Percentiles rank a stretch among this genome's conserved stretches.
Evolutionary conservation across 2,113 vertebrate species (phyloP).

Genomic region (Isurus oxyrinchus): DNA sequence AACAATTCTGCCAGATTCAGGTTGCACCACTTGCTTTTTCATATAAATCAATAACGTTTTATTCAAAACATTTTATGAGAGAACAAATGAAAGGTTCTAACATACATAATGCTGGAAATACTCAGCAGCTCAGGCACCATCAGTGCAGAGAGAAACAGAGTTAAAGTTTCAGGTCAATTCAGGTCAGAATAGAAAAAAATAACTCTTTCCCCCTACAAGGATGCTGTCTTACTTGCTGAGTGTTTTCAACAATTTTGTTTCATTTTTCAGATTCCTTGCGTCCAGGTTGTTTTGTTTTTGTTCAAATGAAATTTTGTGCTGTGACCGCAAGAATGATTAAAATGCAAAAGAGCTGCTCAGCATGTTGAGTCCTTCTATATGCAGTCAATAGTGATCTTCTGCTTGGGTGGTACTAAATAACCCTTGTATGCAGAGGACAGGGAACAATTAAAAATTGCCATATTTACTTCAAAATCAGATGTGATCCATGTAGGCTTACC

Average conservation of each 20-base stretch:
- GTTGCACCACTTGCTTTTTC: background rate
- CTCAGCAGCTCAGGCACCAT: background rate
- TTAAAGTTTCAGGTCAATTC: background rate
- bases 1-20: background rate
- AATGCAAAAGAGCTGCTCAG: background rate
- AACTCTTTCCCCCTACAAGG: background rate
- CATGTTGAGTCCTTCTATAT: background rate
- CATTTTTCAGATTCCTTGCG: background rate
- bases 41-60: background rate
- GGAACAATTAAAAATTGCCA: background rate
- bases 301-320: background rate
- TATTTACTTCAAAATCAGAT: background rate
- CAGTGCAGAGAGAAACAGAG: background rate
- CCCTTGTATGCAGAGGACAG: background rate
- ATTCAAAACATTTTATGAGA: background rate
- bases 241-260: background rate
- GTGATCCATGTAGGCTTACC: slow-evolving; percentile 61
- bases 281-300: background rate
- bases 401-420: background rate
- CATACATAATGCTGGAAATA: background rate
- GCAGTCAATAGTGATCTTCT: background rate
- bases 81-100: background rate
- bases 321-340: background rate
- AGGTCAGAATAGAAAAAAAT: background rate
- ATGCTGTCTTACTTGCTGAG: background rate